Conservation (phyloP, 2,113 vertebrate genomes). For the Falco punctatus region DNA sequence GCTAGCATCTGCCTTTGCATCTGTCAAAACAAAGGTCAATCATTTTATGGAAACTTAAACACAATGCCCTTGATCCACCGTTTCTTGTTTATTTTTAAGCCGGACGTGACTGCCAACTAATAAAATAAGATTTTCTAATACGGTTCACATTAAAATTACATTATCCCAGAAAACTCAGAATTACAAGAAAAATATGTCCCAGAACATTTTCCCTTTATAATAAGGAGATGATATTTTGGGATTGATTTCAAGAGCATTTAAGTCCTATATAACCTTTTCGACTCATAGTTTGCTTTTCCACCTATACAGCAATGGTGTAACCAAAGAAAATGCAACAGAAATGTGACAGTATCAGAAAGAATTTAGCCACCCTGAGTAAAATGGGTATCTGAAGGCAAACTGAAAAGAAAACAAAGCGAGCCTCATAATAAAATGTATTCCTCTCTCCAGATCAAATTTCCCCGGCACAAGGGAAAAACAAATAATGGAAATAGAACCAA, state of each 20-base stretch:
- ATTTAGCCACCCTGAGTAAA: background rate
- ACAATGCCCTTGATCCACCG: background rate
- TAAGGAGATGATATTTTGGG: background rate
- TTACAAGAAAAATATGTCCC: background rate
- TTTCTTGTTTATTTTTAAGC: conserved; percentile 32
- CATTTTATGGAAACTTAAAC: conserved; percentile 10
- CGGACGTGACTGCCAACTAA: background rate
- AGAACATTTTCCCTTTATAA: background rate
- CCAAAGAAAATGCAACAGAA: background rate
- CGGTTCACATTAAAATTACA: background rate
- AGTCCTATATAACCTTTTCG: background rate
- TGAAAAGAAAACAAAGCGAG: background rate
- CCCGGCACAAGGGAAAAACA: rapidly evolving
- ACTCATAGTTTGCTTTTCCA: background rate
- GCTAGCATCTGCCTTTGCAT: background rate
- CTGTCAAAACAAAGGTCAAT: conserved; percentile 52
- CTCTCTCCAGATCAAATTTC: background rate
- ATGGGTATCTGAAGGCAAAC: background rate
- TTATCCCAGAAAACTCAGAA: background rate
- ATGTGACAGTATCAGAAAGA: background rate
- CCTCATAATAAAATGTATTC: background rate
- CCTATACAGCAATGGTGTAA: background rate
- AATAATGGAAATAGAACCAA: background rate
- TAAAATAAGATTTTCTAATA: background rate
- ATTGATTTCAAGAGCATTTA: background rate